A percentile compares a stretch with the other conserved stretches of the same genome.
phyloP scores from a whole-genome alignment of 2,113 vertebrate genomes.

The Nibea coibor region DNA sequence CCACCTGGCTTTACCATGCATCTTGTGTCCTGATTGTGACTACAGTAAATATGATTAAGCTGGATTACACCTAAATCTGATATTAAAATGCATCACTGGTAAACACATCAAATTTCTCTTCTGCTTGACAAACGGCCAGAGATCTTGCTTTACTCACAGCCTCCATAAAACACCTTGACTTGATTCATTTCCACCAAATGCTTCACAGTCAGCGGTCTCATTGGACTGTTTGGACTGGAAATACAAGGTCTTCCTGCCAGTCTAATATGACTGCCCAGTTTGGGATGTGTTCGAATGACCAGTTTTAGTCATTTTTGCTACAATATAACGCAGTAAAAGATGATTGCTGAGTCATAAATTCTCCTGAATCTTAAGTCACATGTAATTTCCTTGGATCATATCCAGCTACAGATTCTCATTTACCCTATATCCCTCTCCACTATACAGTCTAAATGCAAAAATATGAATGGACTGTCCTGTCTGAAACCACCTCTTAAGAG shows the following conservation, averaged over 20 bases:
- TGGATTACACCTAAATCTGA: conserved; percentile 71
- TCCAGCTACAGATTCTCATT: not conserved
- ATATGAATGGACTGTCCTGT: conserved; percentile 9
- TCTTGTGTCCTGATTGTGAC: conserved; percentile 47
- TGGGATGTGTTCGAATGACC: not conserved
- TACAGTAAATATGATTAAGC: conserved; percentile 57
- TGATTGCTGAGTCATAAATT: not conserved
- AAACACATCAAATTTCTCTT: conserved; percentile 49
- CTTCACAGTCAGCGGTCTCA: not conserved
- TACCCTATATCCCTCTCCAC: not conserved
- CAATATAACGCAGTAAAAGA: conserved; percentile 1
- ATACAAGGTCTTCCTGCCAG: not conserved
- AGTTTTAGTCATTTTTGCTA: not conserved
- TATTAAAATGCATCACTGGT: conserved; percentile 59
- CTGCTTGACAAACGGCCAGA: conserved; percentile 10
- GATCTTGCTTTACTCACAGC: conserved; percentile 31
- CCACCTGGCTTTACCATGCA: conserved; percentile 51
- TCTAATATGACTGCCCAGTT: not conserved
- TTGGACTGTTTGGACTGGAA: not conserved
- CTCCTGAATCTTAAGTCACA: not conserved
- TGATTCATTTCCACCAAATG: not conserved
- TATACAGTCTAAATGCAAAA: not conserved
- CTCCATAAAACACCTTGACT: conserved; percentile 28
- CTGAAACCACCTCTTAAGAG: conserved; percentile 15
- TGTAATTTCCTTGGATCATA: not conserved